These are phyloP conservation scores for Aphodius granarius DNA, from an alignment of 2,888 invertebrate species.

Conservation along the genomic window DNA sequence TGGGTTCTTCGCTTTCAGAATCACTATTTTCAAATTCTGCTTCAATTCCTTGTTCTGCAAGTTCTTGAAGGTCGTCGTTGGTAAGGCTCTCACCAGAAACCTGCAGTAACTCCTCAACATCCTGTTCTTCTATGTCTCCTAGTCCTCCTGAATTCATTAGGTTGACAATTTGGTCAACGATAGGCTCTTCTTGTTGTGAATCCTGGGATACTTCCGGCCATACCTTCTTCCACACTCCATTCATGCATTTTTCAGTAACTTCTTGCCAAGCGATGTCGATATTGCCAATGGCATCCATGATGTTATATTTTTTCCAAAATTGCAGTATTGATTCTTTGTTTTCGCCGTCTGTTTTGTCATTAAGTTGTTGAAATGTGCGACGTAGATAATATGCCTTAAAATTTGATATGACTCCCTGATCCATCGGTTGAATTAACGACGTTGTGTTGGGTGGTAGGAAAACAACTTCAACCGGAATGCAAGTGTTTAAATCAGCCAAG, in stretches of 20 bases:
- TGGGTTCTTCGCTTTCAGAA: constrained; percentile 21
- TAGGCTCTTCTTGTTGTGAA: too few species aligned
- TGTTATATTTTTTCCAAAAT: constrained; percentile 29
- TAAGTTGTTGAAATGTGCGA: constrained; percentile 21
- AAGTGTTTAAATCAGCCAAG: too few species aligned
- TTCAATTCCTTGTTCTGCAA: constrained; percentile 1
- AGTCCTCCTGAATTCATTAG: neutral
- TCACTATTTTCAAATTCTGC: constrained; percentile 17
- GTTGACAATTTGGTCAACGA: neutral
- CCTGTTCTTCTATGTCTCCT: neutral
- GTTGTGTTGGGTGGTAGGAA: constrained; percentile 24
- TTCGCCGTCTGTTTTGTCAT: constrained; percentile 19
- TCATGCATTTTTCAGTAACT: constrained; percentile 21
- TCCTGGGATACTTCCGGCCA: too few species aligned
- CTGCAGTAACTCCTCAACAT: constrained; percentile 16
- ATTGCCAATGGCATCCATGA: constrained; percentile 26
- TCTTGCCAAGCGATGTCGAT: constrained; percentile 28
- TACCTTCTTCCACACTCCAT: constrained; percentile 28
- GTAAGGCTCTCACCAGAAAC: constrained; percentile 17
- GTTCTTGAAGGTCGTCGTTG: constrained; percentile 21
- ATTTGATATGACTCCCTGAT: constrained; percentile 21
- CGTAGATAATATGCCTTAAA: constrained; percentile 27
- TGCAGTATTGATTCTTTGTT: neutral
- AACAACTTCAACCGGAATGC: constrained; percentile 26
- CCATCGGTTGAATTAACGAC: constrained; percentile 26